phyloP scores from a whole-genome alignment of 2,888 invertebrate species.

The Nemurella pictetii region DNA sequence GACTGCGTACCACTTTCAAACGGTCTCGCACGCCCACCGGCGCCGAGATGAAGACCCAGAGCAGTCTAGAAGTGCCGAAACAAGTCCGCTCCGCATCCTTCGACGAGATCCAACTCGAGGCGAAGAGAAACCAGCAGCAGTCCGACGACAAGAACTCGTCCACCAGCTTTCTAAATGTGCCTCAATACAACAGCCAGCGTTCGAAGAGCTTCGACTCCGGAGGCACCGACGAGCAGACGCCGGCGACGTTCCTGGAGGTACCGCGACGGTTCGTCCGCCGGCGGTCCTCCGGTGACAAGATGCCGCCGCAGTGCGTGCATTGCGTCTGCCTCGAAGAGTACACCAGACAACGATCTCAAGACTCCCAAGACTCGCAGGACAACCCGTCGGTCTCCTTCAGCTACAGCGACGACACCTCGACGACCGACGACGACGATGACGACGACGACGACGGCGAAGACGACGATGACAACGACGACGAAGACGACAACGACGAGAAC shows the following conservation, averaged over 20 bases:
- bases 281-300: conserved; percentile 53
- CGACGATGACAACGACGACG: conserved; percentile 43
- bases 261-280: conserved; percentile 58
- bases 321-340: conserved; percentile 52
- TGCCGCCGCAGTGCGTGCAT: conserved; percentile 64
- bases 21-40: conserved; percentile 86
- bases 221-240: conserved; percentile 60
- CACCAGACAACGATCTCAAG: conserved; percentile 17
- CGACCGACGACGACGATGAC: conserved; percentile 49
- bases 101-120: conserved; percentile 84
- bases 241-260: conserved; percentile 62
- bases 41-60: conserved; percentile 89
- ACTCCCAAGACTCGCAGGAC: conserved; percentile 55
- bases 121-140: conserved; percentile 61
- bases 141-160: conserved; percentile 44
- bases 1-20: conserved; percentile 83
- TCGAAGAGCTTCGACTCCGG: conserved; percentile 82
- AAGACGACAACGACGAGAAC: conserved; percentile 51
- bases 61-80: conserved; percentile 87
- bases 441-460: conserved; percentile 41
- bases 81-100: conserved; percentile 89
- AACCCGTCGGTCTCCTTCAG: conserved; percentile 54
- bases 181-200: conserved; percentile 58
- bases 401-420: conserved; percentile 56
- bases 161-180: conserved; percentile 42